Evolutionary conservation across 2,888 invertebrate species (phyloP), one percentile per base, ranked within the genome.

Genomic region (Nomada ferruginata): DNA sequence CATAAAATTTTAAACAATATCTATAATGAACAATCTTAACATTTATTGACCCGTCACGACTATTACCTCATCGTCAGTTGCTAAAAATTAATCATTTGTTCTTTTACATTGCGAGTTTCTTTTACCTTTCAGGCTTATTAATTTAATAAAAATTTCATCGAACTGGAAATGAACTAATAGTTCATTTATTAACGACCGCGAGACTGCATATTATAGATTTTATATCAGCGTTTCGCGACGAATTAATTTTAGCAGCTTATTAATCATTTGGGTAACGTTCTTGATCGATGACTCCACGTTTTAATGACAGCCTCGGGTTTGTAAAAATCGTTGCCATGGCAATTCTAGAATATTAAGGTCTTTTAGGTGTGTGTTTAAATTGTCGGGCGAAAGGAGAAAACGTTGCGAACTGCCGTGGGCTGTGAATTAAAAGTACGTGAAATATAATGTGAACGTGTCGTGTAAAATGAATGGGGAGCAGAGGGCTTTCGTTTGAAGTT

Each of bases 381-480:
- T 52, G 65, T 7, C 55, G 42, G 36, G 50, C 9, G 50, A 44
- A 47, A 47, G 4, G 26, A 42, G 47, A 50, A 63, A 68, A 50
- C 13, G 47, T 61, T 44, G 53, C 55, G 68, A 47, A 13, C 44
- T 10, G 55, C 47, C 18, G 52, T 23, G 47, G 44, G 20, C 44
- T 29, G 42, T 68, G 66, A 75, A 78, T 78, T 61, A 75, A 78
- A 68, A 68, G 50, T 68, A 42, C 47, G 78, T 36, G 78, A 63
- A 66, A 74, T 78, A 61, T 63, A 74, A 65, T 66, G 50, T 42
- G 60, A 68, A 66, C 26, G 55, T 55, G 36, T 55, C 36, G 50
- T 42, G 55, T 55, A 68, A 55, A n/a, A 53, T 36, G 47, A 29
- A 55, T 18, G 52, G 11, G 44, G 59, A 52, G 47, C 60, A 23